phyloP scores from a whole-genome alignment of 2,888 invertebrate species.

The Aporophyla nigra region DNA sequence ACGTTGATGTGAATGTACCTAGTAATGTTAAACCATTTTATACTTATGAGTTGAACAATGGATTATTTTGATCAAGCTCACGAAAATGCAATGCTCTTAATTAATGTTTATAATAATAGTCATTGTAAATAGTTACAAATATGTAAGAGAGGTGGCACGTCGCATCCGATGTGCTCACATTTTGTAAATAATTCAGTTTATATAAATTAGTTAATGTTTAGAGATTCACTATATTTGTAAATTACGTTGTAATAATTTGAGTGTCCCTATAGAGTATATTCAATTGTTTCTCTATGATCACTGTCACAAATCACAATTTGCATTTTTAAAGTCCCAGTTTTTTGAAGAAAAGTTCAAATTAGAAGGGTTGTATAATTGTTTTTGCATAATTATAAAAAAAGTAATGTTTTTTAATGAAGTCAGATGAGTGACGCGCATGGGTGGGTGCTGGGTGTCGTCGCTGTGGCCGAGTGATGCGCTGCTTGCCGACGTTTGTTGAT shows the following conservation, averaged over 20 bases:
- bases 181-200: conserved; percentile 89
- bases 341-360: conserved; percentile 82
- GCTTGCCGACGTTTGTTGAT: conserved; percentile 59
- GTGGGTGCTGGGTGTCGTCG: conserved; percentile 78
- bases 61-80: conserved; percentile 89
- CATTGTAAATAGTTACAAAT: conserved; percentile 90
- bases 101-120: conserved; percentile 87
- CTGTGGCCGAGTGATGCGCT: conserved; percentile 73
- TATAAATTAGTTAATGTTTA: conserved; percentile 86
- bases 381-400: conserved; percentile 82
- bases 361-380: conserved; percentile 83
- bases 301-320: conserved; percentile 90
- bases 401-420: conserved; percentile 77
- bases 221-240: conserved; percentile 89
- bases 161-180: conserved; percentile 83
- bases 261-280: conserved; percentile 87
- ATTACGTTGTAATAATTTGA: conserved; percentile 87
- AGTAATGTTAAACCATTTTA: conserved; percentile 72
- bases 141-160: conserved; percentile 84
- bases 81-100: conserved; percentile 88
- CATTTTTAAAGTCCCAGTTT: conserved; percentile 83
- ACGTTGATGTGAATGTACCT: conserved; percentile 69
- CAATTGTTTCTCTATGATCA: conserved; percentile 85
- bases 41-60: conserved; percentile 83
- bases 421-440: conserved; percentile 81